Percentiles rank a stretch among this genome's conserved stretches.
These are phyloP conservation scores for Oscarella lobularis DNA, from an alignment of 37 sponge, comb jelly and placozoan species.

Conservation along the genomic window DNA sequence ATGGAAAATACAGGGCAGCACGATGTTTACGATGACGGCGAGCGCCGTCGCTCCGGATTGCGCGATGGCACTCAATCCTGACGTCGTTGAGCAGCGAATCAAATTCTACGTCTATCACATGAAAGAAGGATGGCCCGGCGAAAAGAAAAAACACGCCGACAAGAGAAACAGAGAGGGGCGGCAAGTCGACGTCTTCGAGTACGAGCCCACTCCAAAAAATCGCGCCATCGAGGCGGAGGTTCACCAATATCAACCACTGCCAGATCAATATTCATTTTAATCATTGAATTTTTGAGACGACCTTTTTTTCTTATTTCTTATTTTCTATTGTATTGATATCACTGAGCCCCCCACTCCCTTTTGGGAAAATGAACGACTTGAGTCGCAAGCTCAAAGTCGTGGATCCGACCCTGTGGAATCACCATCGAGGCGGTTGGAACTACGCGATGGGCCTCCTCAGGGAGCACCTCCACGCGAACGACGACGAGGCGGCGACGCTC, in stretches of 20 bases:
- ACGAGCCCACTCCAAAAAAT: too few species aligned
- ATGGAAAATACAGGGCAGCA: slow-evolving; percentile 30
- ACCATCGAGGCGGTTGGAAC: slow-evolving; percentile 50
- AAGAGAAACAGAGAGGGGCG: background rate
- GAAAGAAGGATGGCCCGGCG: slow-evolving; percentile 30
- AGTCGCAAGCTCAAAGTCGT: slow-evolving; percentile 24
- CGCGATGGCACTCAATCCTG: slow-evolving; percentile 29
- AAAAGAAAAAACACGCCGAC: background rate
- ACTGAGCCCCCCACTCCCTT: too few species aligned
- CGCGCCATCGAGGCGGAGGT: too few species aligned
- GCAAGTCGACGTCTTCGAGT: too few species aligned
- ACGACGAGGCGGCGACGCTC: slow-evolving; percentile 25
- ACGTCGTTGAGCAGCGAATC: slow-evolving; percentile 28
- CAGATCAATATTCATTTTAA: too few species aligned
- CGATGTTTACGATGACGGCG: slow-evolving; percentile 16
- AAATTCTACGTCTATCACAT: slow-evolving; percentile 48
- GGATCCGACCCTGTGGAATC: slow-evolving; percentile 13
- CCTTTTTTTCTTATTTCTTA: too few species aligned
- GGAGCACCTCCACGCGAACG: slow-evolving; percentile 9
- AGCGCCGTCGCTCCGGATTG: slow-evolving; percentile 14
- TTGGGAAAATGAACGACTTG: too few species aligned
- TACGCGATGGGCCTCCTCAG: slow-evolving; percentile 14
- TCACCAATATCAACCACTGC: too few species aligned
- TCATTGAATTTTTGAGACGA: too few species aligned
- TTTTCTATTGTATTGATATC: too few species aligned